phyloP scores from a whole-genome alignment of 2,888 invertebrate species.

The Malthinus seriepunctatus region DNA sequence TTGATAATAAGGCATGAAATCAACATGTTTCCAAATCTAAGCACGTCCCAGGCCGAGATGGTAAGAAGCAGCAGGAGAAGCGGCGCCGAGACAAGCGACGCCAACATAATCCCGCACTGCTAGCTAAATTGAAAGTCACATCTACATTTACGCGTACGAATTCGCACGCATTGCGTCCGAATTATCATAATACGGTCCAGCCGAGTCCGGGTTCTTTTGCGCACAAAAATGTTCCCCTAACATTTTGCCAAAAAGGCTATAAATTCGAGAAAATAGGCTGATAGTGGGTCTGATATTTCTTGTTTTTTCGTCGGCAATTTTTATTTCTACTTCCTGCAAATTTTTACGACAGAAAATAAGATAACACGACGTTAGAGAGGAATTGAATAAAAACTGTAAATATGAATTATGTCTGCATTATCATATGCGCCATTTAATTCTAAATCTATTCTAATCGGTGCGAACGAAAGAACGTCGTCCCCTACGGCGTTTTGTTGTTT shows the following conservation, averaged over 20 bases:
- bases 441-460: slow-evolving; percentile 51
- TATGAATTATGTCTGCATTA: slow-evolving; percentile 55
- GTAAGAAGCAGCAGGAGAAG: slow-evolving; percentile 36
- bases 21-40: slow-evolving; percentile 51
- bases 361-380: slow-evolving; percentile 28
- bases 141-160: slow-evolving; percentile 52
- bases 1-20: slow-evolving; percentile 50
- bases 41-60: slow-evolving; percentile 46
- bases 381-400: slow-evolving; percentile 48
- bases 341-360: slow-evolving; percentile 35
- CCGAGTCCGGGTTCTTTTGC: slow-evolving; percentile 22
- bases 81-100: slow-evolving; percentile 55
- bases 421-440: slow-evolving; percentile 56
- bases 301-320: slow-evolving; percentile 29
- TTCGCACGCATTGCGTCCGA: slow-evolving; percentile 51
- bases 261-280: slow-evolving; percentile 29
- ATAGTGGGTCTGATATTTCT: slow-evolving; percentile 25
- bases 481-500: not conserved
- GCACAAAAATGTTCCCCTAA: slow-evolving; percentile 11
- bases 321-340: slow-evolving; percentile 28
- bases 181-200: slow-evolving; percentile 50
- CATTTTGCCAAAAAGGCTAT: slow-evolving; percentile 23
- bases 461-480: slow-evolving; percentile 1
- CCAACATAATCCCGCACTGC: slow-evolving; percentile 54
- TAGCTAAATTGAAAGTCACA: slow-evolving; percentile 53